Percentiles rank a stretch among this genome's conserved stretches.
phyloP scores from a whole-genome alignment of 1,140 invertebrate genomes.

The Pomacea maculata region DNA sequence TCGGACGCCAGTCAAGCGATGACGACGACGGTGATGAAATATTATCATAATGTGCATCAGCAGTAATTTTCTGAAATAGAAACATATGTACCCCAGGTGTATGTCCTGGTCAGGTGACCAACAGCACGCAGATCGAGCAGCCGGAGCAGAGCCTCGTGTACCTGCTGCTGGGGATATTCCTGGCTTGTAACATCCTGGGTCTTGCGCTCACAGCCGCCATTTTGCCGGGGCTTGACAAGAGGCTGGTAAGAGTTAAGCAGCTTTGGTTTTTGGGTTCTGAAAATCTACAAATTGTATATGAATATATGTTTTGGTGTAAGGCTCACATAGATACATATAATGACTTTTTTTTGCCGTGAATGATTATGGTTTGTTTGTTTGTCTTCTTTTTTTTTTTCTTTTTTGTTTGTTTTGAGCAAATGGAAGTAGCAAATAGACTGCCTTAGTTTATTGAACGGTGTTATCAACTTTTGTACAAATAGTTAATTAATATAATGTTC shows the following conservation, averaged over 20 bases:
- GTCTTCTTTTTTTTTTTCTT: background rate
- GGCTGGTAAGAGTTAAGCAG: background rate
- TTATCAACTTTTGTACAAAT: too few species aligned
- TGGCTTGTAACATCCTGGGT: constrained; percentile 44
- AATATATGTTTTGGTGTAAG: background rate
- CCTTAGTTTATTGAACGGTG: too few species aligned
- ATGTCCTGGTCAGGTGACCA: constrained; percentile 14
- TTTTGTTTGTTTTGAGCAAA: background rate
- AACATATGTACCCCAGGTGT: background rate
- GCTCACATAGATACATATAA: background rate
- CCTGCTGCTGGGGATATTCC: constrained; percentile 45
- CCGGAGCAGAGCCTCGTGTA: constrained; percentile 42
- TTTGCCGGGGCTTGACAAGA: constrained; percentile 35
- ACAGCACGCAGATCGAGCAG: constrained; percentile 29
- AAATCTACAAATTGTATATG: background rate
- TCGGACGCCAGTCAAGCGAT: too few species aligned
- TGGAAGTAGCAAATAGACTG: too few species aligned
- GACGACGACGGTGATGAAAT: too few species aligned
- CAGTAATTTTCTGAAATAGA: too few species aligned
- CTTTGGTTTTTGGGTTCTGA: background rate
- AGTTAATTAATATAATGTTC: too few species aligned
- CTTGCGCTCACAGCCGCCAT: constrained; percentile 38
- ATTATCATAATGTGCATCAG: too few species aligned
- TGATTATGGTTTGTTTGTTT: background rate
- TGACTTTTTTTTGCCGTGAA: background rate